phyloP scores from a whole-genome alignment of 2,797 vertebrate species.

The Molossus alvarezi region DNA sequence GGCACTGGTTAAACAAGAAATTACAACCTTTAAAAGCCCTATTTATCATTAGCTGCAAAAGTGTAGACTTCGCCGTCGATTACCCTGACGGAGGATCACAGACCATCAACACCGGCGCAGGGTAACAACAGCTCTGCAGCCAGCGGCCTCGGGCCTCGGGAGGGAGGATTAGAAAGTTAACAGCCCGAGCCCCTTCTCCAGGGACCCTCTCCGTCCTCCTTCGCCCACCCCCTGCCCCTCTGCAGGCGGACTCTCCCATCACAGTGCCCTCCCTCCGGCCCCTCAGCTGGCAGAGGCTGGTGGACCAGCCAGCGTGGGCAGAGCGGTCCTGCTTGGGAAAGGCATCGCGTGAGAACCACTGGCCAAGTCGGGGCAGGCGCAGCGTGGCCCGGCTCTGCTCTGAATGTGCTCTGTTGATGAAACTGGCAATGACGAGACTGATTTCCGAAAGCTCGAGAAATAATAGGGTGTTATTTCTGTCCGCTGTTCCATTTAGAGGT shows the following conservation, averaged over 20 bases:
- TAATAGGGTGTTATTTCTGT: conserved; percentile 29
- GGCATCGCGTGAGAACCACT: background rate
- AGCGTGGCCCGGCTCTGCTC: background rate
- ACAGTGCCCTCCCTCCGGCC: background rate
- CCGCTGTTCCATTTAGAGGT: conserved; percentile 16
- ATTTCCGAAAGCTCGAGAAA: conserved; percentile 62
- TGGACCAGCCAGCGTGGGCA: background rate
- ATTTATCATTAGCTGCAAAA: conserved; percentile 89
- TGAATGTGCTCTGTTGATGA: background rate
- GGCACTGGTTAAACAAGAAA: conserved; percentile 90
- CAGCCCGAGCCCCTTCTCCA: conserved; percentile 62
- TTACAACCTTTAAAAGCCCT: conserved; percentile 90
- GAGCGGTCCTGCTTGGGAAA: accelerated
- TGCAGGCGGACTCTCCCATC: background rate
- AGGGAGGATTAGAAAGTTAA: background rate
- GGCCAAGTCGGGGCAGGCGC: accelerated
- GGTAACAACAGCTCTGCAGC: conserved; percentile 45
- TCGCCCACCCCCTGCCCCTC: background rate
- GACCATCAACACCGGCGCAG: conserved; percentile 53
- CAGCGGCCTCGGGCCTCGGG: background rate
- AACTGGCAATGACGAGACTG: conserved; percentile 27
- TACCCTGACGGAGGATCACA: conserved; percentile 87
- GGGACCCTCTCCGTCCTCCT: background rate
- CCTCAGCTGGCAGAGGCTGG: background rate
- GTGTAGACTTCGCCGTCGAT: conserved; percentile 87